phyloP scores from a whole-genome alignment of 2,797 vertebrate genomes.

The Enteromius viviparus region DNA sequence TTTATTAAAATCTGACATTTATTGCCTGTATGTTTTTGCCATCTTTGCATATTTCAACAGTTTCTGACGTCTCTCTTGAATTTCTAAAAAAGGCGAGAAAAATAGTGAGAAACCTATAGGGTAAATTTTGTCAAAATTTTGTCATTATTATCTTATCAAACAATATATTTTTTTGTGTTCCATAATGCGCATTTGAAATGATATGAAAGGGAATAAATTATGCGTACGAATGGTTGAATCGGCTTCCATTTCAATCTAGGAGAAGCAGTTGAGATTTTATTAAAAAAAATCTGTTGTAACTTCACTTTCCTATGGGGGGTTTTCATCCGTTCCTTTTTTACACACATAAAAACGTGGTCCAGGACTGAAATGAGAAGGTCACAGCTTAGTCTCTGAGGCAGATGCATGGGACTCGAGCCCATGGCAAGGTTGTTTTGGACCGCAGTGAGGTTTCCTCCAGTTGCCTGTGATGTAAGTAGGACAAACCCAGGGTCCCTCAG shows the following conservation, averaged over 20 bases:
- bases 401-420: conserved; percentile 50
- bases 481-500: conserved; percentile 48
- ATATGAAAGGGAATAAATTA: background rate
- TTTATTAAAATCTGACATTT: background rate
- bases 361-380: conserved; percentile 53
- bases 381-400: conserved; percentile 37
- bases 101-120: background rate
- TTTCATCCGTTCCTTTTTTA: conserved; percentile 30
- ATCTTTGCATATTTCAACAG: background rate
- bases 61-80: conserved; percentile 4
- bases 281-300: background rate
- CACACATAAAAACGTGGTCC: conserved; percentile 26
- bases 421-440: conserved; percentile 59
- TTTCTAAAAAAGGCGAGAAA: background rate
- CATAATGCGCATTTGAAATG: background rate
- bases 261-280: conserved; percentile 9
- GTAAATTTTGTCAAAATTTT: no score
- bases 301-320: background rate
- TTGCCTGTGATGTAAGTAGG: conserved; percentile 49
- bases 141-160: no score
- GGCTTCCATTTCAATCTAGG: background rate
- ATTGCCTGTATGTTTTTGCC: background rate
- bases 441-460: conserved; percentile 44
- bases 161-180: background rate
- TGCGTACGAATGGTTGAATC: background rate